Conservation (phyloP, 2,888 invertebrate species). For the Alviniconcha strummeri region DNA sequence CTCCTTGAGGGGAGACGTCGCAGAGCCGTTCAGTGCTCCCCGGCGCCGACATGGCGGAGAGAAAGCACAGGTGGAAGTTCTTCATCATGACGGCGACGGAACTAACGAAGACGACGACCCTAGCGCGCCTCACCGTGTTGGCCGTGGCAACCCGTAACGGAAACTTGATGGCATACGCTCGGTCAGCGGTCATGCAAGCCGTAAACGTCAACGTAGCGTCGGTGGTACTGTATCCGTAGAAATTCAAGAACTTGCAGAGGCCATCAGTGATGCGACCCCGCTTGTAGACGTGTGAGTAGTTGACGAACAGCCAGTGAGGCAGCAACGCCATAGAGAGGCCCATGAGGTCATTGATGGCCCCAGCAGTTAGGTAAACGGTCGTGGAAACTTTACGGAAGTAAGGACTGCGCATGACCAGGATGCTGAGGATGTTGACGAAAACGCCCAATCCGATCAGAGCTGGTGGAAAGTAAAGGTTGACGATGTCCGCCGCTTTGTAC, state of each 20-base stretch:
- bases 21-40: conserved; percentile 39
- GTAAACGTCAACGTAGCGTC: conserved; percentile 59
- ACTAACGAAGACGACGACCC: conserved; percentile 23
- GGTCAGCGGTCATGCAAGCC: conserved; percentile 56
- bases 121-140: conserved; percentile 47
- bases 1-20: not conserved
- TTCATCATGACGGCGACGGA: conserved; percentile 29
- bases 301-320: conserved; percentile 60
- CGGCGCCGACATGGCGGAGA: conserved; percentile 35
- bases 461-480: conserved; percentile 56
- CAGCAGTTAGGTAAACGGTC: conserved; percentile 55
- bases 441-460: conserved; percentile 52
- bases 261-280: conserved; percentile 45
- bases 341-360: conserved; percentile 54
- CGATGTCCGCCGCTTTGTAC: conserved; percentile 30
- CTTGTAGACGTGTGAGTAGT: conserved; percentile 49
- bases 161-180: conserved; percentile 55
- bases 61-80: conserved; percentile 38
- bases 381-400: conserved; percentile 58
- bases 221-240: conserved; percentile 58
- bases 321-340: conserved; percentile 53
- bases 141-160: conserved; percentile 49
- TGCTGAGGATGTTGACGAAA: conserved; percentile 52
- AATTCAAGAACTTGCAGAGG: conserved; percentile 61
- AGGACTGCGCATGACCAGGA: conserved; percentile 57